Evolutionary conservation across 2,113 vertebrate species (phyloP).

Genomic region (Synchiropus splendidus): DNA sequence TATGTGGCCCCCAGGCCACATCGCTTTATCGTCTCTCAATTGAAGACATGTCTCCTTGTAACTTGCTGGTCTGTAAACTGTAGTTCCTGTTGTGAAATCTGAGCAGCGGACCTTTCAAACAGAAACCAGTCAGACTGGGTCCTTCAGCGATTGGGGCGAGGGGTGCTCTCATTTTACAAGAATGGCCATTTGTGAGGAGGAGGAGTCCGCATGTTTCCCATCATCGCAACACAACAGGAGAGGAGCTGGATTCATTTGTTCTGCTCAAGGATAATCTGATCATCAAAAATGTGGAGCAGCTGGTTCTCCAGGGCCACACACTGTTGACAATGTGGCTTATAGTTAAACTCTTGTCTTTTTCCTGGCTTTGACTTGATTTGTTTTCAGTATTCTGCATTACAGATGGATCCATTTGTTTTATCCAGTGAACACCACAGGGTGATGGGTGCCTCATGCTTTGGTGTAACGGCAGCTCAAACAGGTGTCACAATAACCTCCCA

Average conservation of each 20-base stretch:
- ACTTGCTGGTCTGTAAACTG: conserved; percentile 4
- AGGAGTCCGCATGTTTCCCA: not conserved
- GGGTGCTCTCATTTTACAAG: conserved; percentile 26
- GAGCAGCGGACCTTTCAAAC: conserved; percentile 32
- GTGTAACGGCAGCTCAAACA: not conserved
- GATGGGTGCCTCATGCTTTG: too few species aligned
- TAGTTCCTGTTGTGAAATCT: conserved; percentile 36
- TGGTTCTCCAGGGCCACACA: conserved; percentile 36
- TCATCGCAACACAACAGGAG: too few species aligned
- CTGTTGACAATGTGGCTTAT: conserved; percentile 23
- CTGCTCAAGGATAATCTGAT: conserved; percentile 6
- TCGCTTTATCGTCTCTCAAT: not conserved
- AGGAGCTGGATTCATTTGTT: too few species aligned
- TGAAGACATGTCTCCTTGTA: not conserved
- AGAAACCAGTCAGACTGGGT: conserved; percentile 53
- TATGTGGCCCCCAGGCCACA: too few species aligned
- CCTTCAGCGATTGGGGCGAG: conserved; percentile 8
- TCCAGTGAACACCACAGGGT: too few species aligned
- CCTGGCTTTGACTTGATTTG: too few species aligned
- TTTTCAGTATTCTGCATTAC: too few species aligned
- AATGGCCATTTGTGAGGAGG: conserved; percentile 2
- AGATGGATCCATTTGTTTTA: too few species aligned
- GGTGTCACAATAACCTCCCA: conserved; percentile 15
- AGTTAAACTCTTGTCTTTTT: too few species aligned
- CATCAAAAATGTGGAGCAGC: conserved; percentile 15